phyloP scores from a whole-genome alignment of 2,113 vertebrate genomes.

The Castor canadensis region DNA sequence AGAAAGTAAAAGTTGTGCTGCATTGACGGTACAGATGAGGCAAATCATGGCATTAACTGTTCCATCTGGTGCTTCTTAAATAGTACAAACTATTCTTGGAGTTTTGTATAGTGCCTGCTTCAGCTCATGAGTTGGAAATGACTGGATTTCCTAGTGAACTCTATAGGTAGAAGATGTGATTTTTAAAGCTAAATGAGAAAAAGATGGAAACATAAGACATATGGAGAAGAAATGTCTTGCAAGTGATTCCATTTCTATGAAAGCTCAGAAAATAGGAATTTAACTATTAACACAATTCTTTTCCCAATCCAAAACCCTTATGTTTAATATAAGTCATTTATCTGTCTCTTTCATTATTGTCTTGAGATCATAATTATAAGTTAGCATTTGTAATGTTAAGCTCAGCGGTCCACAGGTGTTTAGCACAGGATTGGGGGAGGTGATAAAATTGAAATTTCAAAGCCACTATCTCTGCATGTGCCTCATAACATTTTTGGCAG shows the following conservation, averaged over 20 bases:
- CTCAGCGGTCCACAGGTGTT: conserved; percentile 27
- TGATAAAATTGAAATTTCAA: conserved; percentile 50
- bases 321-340: conserved; percentile 23
- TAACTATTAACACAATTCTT: not conserved
- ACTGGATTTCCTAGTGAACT: conserved; percentile 56
- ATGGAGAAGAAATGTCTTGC: conserved; percentile 32
- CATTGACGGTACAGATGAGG: conserved; percentile 56
- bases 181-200: conserved; percentile 63
- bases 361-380: not conserved
- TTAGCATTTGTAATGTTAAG: conserved; percentile 44
- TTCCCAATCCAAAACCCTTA: not conserved
- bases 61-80: conserved; percentile 78
- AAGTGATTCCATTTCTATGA: conserved; percentile 40
- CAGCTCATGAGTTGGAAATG: conserved; percentile 65
- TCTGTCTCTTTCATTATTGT: conserved; percentile 35
- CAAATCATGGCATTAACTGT: conserved; percentile 62
- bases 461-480: not conserved
- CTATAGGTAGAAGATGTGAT: conserved; percentile 58
- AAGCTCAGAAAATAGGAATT: not conserved
- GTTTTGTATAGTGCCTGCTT: conserved; percentile 62
- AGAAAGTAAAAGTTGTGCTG: conserved; percentile 60
- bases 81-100: conserved; percentile 75
- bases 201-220: conserved; percentile 1
- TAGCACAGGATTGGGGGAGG: not conserved
- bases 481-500: conserved; percentile 39